Base-by-base conservation (phyloP, 2,888 invertebrate genomes). In the Lacanobia wlatinum region DNA sequence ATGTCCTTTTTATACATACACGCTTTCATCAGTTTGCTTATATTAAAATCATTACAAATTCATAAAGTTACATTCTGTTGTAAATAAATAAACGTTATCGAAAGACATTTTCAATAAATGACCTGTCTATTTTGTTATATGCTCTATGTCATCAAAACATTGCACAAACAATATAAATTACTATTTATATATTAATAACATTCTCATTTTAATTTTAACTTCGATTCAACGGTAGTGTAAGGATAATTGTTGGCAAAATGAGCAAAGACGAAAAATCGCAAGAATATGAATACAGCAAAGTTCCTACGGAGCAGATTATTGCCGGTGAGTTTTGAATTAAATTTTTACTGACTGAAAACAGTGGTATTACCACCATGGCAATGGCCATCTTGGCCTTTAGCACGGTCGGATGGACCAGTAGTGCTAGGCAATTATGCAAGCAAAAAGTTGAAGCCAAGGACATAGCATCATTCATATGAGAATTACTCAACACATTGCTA, bases 201-300 rank as follows among this genome's bases (percentile, higher is more conserved):
- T 14, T 53, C 34, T 43, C 78, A 77, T 43, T 77, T n/a, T 12
- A 56, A 14, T 40, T 40, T 18, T 55, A 21, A 62, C 64, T 58
- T 43, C 8, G 14, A 55, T 58, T 46, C 40, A 58, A 61, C 12
- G 28, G n/a, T 46, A 34, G 67, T 76, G 38, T 21, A 21, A 43
- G 2, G 28, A 7, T 40, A 52, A 21, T 28, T 40, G 7, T 14
- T 71, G 34, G 1, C 18, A 58, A 48, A 53, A 82, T 82, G 82
- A 61, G 40, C 8, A 67, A 68, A 28, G 70, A 62, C 0, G 73
- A 68, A 70, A 69, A 64, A 58, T 3, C 55, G 10, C 5, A 55
- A 1, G 70, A 81, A 43, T 75, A 66, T 63, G 67, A 74, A 52
- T 83, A 83, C 40, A 70, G 58, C n/a, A 75, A 84, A 70, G 82